These are phyloP conservation scores for Ricordea florida DNA, from an alignment of 92 coral and sea anemone genomes.

Conservation along the genomic window DNA sequence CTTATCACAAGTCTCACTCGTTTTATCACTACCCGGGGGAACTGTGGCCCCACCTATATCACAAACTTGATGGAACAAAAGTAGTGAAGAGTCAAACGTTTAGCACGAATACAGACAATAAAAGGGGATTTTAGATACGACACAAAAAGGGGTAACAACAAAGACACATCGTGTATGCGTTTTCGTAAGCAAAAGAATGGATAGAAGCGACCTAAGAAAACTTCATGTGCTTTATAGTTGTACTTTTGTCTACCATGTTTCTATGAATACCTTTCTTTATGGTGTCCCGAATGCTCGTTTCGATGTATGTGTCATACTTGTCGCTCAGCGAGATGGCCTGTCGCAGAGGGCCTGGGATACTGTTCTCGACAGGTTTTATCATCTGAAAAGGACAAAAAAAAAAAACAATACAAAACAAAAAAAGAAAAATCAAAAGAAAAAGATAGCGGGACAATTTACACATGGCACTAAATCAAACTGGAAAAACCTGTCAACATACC, in stretches of 20 bases:
- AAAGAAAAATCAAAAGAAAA: too few relatives aligned
- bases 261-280: constrained; percentile 76
- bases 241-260: neutral
- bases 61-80: constrained; percentile 2
- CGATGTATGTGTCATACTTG: constrained; percentile 81
- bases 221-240: neutral
- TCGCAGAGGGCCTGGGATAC: constrained; percentile 77
- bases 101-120: too few relatives aligned
- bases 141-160: too few relatives aligned
- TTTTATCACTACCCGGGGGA: constrained; percentile 4
- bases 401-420: neutral
- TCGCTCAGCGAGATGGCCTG: constrained; percentile 83
- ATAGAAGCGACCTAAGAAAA: neutral
- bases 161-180: too few relatives aligned
- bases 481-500: constrained; percentile 47
- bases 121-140: too few relatives aligned
- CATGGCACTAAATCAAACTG: neutral
- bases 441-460: too few relatives aligned
- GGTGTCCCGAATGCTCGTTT: constrained; percentile 57
- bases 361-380: constrained; percentile 40
- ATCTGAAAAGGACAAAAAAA: constrained; percentile 42
- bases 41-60: constrained; percentile 17
- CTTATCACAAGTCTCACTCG: neutral
- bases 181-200: neutral
- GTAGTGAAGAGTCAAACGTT: neutral